These are phyloP conservation scores for Ganaspis sp. DNA, from an alignment of 1,140 invertebrate species.

Conservation along the genomic window DNA sequence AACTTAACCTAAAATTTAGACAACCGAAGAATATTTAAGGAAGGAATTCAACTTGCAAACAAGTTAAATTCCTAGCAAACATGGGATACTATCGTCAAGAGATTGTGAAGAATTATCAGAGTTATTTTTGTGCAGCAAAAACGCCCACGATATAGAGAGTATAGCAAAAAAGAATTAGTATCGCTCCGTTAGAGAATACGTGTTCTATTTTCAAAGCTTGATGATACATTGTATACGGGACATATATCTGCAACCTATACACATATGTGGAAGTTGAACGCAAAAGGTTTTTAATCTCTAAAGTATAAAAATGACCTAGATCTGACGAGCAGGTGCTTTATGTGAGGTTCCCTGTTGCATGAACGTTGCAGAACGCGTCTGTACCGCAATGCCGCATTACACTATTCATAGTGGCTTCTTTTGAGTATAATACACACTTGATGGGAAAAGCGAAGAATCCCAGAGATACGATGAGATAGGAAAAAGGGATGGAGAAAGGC, in stretches of 20 bases:
- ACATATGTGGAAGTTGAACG: neutral
- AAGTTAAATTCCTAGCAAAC: too few species aligned
- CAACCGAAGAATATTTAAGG: too few species aligned
- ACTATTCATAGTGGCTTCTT: conserved; percentile 33
- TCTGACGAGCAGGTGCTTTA: conserved; percentile 19
- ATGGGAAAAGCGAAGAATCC: conserved; percentile 36
- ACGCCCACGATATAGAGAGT: neutral
- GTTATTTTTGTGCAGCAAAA: neutral
- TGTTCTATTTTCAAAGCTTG: conserved; percentile 5
- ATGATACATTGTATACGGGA: neutral
- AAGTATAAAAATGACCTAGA: conserved; percentile 16
- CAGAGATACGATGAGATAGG: conserved; percentile 45
- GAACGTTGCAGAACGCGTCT: conserved; percentile 12
- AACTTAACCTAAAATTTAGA: too few species aligned
- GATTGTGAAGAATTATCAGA: neutral
- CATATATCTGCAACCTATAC: neutral
- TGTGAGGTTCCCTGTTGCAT: neutral
- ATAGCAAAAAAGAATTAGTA: neutral
- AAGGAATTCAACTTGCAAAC: too few species aligned
- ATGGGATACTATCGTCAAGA: too few species aligned
- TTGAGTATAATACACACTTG: conserved; percentile 27
- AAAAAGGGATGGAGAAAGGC: conserved; percentile 49
- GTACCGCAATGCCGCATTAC: conserved; percentile 26
- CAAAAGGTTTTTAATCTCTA: conserved; percentile 2
- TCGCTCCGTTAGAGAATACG: conserved; percentile 8